Evolutionary conservation across 2,888 invertebrate genomes (phyloP).

Genomic region (Volucella zonaria): DNA sequence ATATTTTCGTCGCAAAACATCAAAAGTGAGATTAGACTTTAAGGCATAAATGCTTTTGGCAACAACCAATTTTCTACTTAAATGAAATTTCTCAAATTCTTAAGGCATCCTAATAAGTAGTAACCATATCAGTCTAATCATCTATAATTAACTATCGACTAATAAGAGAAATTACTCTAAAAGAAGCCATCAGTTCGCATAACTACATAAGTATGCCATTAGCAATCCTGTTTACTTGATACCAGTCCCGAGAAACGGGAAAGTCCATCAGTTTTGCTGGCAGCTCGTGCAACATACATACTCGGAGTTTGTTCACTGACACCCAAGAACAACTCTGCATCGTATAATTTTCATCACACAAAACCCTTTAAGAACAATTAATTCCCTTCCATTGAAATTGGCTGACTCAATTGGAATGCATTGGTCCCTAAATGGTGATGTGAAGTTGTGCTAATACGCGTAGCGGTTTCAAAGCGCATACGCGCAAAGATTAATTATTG

Average conservation of each 20-base stretch:
- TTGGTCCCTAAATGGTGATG: conserved; percentile 32
- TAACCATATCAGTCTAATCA: conserved; percentile 13
- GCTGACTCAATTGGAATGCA: conserved; percentile 30
- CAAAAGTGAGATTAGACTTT: too few species aligned
- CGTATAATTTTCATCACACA: background rate
- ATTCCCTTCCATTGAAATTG: conserved; percentile 60
- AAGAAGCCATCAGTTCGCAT: conserved; percentile 29
- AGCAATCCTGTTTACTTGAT: conserved; percentile 14
- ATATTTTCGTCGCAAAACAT: too few species aligned
- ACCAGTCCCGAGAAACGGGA: background rate
- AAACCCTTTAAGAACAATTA: conserved; percentile 32
- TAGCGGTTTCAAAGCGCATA: conserved; percentile 1
- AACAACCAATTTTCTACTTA: background rate
- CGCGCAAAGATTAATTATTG: conserved; percentile 21
- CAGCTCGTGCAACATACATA: background rate
- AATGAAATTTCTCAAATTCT: background rate
- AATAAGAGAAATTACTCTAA: conserved; percentile 26
- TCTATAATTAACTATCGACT: conserved; percentile 18
- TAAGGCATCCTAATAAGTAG: background rate
- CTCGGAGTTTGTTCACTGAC: conserved; percentile 1
- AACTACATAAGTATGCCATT: conserved; percentile 21
- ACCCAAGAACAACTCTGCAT: conserved; percentile 15
- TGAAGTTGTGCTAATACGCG: conserved; percentile 11
- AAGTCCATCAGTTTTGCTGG: background rate
- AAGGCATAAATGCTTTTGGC: too few species aligned